Evolutionary conservation across 2,113 vertebrate species (phyloP).

Genomic region (Rhinopithecus roxellana): DNA sequence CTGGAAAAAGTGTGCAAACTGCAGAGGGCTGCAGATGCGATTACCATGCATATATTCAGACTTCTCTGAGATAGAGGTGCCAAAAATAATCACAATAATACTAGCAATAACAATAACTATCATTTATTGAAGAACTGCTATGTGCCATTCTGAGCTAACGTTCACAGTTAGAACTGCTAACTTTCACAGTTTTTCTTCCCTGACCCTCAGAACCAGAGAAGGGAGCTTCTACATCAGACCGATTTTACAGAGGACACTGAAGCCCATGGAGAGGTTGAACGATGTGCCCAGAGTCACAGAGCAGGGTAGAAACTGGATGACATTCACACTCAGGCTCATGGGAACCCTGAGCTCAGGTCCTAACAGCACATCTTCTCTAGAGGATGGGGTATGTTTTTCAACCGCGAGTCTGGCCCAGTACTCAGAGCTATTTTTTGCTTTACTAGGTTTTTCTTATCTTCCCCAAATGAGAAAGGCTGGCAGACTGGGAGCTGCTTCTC

Average conservation of each 20-base stretch:
- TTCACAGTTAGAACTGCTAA: too few relatives aligned
- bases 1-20: background rate
- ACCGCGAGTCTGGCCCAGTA: background rate
- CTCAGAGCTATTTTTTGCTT: background rate
- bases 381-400: background rate
- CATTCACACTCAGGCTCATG: background rate
- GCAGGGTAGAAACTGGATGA: background rate
- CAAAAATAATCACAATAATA: rapidly evolving
- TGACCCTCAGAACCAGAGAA: background rate
- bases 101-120: background rate
- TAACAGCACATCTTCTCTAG: background rate
- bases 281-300: background rate
- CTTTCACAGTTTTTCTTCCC: background rate
- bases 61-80: background rate
- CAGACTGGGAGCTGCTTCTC: background rate
- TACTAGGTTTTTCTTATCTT: background rate
- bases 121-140: background rate
- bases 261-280: background rate
- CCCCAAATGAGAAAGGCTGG: background rate
- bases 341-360: background rate
- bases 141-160: background rate
- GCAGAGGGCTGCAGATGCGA: background rate
- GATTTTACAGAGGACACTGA: background rate
- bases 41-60: background rate
- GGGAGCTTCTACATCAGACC: background rate